A percentile compares a stretch with the other conserved stretches of the same genome.
Evolutionary conservation across 2,888 invertebrate genomes (phyloP).

Genomic region (Sacculina carcini): DNA sequence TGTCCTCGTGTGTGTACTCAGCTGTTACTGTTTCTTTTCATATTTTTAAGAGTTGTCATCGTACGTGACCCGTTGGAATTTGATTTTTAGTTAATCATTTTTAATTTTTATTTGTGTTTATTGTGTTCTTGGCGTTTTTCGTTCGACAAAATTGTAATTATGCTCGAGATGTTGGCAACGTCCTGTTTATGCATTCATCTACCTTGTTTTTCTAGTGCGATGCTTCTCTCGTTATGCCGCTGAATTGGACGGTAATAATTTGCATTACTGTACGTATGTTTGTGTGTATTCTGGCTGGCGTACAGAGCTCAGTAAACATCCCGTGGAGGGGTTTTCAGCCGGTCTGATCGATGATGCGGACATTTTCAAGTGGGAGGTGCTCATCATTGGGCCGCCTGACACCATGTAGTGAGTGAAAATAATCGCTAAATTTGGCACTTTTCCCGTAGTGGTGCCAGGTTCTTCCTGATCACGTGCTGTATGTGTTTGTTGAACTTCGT

Average conservation of each 20-base stretch:
- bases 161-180: not conserved
- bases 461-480: not conserved
- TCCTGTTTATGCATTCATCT: not conserved
- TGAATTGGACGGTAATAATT: too few species aligned
- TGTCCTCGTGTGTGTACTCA: too few species aligned
- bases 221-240: too few species aligned
- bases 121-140: not conserved
- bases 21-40: too few species aligned
- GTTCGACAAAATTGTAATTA: not conserved
- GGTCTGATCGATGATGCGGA: constrained; percentile 98
- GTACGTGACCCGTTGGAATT: not conserved
- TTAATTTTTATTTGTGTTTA: not conserved
- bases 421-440: too few species aligned
- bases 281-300: not conserved
- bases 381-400: constrained; percentile 98
- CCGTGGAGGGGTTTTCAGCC: constrained; percentile 99
- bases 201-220: not conserved
- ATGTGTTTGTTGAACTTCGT: not conserved
- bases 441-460: too few species aligned
- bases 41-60: not conserved
- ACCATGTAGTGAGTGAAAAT: constrained; percentile 75
- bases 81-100: not conserved
- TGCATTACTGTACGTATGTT: too few species aligned
- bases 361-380: constrained; percentile 98
- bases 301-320: constrained; percentile 93